Conservation (phyloP, 2,888 invertebrate species). For the Hymenopus coronatus region DNA sequence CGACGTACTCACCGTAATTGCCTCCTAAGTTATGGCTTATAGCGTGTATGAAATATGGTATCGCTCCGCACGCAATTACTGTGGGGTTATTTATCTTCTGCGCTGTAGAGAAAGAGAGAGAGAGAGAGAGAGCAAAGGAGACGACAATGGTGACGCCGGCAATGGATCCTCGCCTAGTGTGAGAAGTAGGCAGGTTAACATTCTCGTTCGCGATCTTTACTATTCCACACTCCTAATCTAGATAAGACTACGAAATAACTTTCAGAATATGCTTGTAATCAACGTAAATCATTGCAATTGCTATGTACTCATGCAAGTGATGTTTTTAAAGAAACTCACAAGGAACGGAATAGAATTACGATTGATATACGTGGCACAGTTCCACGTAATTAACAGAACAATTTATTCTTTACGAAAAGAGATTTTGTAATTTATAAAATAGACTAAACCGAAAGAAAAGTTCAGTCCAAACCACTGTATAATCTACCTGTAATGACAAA, state of each 20-base stretch:
- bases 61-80: constrained; percentile 58
- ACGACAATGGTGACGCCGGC: not conserved
- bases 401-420: too few species aligned
- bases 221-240: not conserved
- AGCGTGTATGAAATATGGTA: constrained; percentile 58
- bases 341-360: too few species aligned
- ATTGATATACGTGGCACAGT: too few species aligned
- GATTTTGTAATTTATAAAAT: too few species aligned
- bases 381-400: too few species aligned
- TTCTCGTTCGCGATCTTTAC: not conserved
- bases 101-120: constrained; percentile 15
- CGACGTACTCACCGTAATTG: constrained; percentile 59
- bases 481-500: too few species aligned
- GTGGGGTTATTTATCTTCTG: constrained; percentile 54
- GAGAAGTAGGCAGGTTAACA: constrained; percentile 3
- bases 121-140: not conserved
- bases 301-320: not conserved
- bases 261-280: not conserved
- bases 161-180: not conserved
- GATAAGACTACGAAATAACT: not conserved
- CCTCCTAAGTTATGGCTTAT: constrained; percentile 59
- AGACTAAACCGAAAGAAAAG: too few species aligned
- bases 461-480: too few species aligned
- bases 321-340: too few species aligned
- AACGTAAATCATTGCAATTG: not conserved